A percentile compares a stretch with the other conserved stretches of the same genome.
These are phyloP conservation scores for Orbicella faveolata DNA, from an alignment of 64 coral and sea anemone species.

Conservation along the genomic window DNA sequence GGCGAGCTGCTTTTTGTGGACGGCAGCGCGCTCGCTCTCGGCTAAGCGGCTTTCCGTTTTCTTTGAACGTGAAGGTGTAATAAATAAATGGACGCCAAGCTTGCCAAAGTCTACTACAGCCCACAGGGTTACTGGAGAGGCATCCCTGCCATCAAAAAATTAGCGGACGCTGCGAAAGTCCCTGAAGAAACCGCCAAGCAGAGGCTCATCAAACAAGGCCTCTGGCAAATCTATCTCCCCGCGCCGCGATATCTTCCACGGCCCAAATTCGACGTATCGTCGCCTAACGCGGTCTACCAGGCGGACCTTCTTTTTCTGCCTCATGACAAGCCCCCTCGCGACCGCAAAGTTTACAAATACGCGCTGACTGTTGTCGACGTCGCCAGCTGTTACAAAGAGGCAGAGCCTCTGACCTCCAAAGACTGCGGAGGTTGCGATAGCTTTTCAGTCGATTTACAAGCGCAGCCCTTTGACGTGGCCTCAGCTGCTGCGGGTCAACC, in stretches of 20 bases:
- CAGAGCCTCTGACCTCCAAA: constrained; percentile 20
- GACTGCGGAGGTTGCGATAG: constrained; percentile 10
- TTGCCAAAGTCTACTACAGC: background rate
- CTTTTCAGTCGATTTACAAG: too few species aligned
- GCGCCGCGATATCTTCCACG: background rate
- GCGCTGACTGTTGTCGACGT: constrained; percentile 42
- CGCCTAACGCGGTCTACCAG: constrained; percentile 27
- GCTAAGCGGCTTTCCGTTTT: background rate
- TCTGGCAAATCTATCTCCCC: constrained; percentile 23
- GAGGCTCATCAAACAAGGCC: constrained; percentile 33
- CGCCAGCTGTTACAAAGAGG: constrained; percentile 45
- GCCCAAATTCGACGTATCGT: constrained; percentile 3
- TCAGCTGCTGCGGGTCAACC: too few species aligned
- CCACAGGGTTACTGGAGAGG: background rate
- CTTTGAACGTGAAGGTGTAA: background rate
- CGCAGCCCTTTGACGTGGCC: too few species aligned
- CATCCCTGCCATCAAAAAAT: constrained; percentile 8
- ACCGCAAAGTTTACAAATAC: constrained; percentile 36
- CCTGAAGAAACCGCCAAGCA: constrained; percentile 18
- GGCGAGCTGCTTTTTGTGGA: background rate
- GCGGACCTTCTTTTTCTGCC: constrained; percentile 26
- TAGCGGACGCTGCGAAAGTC: background rate
- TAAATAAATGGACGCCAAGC: background rate
- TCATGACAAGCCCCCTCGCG: background rate
- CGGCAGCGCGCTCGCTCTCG: too few species aligned